Base-by-base conservation (phyloP, 2,888 invertebrate species). In the Conus canariensis region DNA sequence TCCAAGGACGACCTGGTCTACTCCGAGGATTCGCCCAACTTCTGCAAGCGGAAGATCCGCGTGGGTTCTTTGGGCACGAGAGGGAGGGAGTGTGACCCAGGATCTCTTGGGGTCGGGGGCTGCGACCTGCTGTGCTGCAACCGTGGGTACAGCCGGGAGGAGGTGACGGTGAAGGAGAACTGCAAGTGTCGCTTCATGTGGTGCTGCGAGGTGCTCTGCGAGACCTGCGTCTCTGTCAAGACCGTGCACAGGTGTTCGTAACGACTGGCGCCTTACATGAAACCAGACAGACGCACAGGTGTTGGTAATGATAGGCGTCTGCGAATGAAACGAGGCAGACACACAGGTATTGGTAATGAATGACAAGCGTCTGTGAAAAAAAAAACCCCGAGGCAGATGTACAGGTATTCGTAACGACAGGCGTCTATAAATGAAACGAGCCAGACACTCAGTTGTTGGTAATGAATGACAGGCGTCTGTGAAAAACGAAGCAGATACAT, bases 21-120 rank as follows among this genome's bases (percentile, higher is more conserved):
- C 96, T 98, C 98, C 25, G 98, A 99, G 95, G 98, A 98, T 94
- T 98, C 99, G 22, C 98, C 98, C 3, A 98, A 98, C 95, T 99
- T 98, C 96, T 99, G 99, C 96, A 97, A 97, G 90, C 97, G 97
- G 12, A 98, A 98, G 96, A 97, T 97, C 91, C 98, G 98, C 95
- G 97, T 98, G 91, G 99, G 99, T 22, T 98, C 98, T 5, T 97
- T 98, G 92, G 99, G 98, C 25, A 99, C 98, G 0, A 97, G 97
- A 94, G 98, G 98, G 0, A 97, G 98, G 30, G 97, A 97, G 93
- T 99, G 99, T 96, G 98, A 98, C 96, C 97, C 97, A 83, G 98
- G 98, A 77, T 98, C 98, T 0, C 94, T 93, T 90, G 96, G 96
- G 9, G 94, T 96, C 0, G 96, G 96, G 64, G 95, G 96, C 30